Evolutionary conservation across 2,888 invertebrate species (phyloP).

Genomic region (Carabus problematicus): DNA sequence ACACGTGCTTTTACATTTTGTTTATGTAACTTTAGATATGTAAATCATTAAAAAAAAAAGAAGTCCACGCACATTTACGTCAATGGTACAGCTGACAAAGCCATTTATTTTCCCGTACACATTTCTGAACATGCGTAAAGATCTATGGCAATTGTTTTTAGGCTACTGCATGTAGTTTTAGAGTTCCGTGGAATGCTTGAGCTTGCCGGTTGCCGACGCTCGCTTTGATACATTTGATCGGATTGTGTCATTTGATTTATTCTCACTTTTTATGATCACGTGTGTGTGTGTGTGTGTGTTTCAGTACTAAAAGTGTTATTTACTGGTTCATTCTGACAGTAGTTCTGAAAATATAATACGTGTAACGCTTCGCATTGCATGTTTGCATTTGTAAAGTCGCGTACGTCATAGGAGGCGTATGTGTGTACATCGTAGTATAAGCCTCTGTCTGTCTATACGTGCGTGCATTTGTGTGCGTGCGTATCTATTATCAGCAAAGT

Average conservation of each 20-base stretch:
- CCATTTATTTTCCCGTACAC: too few relatives aligned
- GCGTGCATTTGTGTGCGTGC: background rate
- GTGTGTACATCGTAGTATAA: too few relatives aligned
- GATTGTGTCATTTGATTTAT: background rate
- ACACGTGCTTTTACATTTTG: conserved; percentile 1
- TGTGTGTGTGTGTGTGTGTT: background rate
- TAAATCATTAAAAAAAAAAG: background rate
- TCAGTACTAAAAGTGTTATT: background rate
- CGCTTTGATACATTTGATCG: too few relatives aligned
- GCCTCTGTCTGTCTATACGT: background rate
- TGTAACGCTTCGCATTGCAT: background rate
- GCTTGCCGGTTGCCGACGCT: too few relatives aligned
- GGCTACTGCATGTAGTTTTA: too few relatives aligned
- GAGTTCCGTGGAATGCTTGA: too few relatives aligned
- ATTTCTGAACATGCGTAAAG: too few relatives aligned
- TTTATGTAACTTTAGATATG: conserved; percentile 6
- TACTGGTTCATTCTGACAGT: background rate
- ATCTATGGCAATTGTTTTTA: too few relatives aligned
- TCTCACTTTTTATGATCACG: background rate
- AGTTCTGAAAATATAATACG: background rate
- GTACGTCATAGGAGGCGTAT: background rate
- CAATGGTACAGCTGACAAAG: background rate
- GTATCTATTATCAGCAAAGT: background rate
- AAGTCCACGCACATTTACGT: background rate
- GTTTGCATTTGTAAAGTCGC: background rate